Evolutionary conservation across 2,797 vertebrate genomes (phyloP).

Genomic region (Tokudaia muenninki): DNA sequence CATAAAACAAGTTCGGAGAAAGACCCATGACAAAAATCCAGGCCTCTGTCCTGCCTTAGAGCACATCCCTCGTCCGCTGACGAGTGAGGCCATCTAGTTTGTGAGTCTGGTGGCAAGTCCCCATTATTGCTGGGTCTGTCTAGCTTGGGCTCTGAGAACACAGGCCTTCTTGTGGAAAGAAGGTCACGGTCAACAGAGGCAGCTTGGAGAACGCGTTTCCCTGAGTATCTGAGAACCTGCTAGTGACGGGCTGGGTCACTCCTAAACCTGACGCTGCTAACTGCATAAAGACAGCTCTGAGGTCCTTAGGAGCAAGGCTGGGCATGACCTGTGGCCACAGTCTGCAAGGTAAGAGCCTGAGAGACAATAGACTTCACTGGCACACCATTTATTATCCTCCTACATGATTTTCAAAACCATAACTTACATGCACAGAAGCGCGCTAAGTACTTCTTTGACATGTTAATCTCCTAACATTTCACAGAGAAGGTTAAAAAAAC

Average conservation of each 20-base stretch:
- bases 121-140: background rate
- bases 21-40: background rate
- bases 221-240: background rate
- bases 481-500: background rate
- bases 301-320: background rate
- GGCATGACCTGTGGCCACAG: background rate
- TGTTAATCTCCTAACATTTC: background rate
- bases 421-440: background rate
- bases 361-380: background rate
- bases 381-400: background rate
- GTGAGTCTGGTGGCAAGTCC: background rate
- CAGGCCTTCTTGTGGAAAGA: background rate
- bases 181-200: background rate
- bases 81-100: background rate
- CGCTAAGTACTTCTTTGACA: background rate
- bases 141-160: background rate
- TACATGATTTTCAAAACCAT: background rate
- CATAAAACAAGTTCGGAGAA: background rate
- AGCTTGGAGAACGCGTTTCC: background rate
- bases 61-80: background rate
- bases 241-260: background rate
- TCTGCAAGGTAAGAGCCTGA: background rate
- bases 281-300: background rate
- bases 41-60: background rate
- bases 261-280: background rate